Base-by-base conservation (phyloP, 2,797 vertebrate genomes). In the Alosa sapidissima region DNA sequence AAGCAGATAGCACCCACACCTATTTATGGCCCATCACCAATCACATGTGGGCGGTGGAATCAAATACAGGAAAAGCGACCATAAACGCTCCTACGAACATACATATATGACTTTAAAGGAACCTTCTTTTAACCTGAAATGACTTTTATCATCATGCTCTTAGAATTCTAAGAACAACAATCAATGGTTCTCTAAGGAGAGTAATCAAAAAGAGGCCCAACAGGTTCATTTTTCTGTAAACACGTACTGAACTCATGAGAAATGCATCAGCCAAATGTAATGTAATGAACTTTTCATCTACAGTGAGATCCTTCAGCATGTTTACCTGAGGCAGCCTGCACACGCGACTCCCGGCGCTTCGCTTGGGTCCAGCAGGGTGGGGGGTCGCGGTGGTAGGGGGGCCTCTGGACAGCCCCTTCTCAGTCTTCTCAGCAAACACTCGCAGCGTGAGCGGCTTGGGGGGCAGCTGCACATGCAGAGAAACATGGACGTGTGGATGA, bases 381-480 rank as follows among this genome's bases (percentile, higher is more conserved):
- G 91, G 81, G 47, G 87, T 49, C 6, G 91, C 86, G n/a, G 87
- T 52, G 7, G 89, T 36, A 2, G 86, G 87, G 8, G 89, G 47
- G 16, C 87, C 82, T 45, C 84, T 91, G 65, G 88, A 83, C 16
- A 83, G 87, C 81, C 87, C 92, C 82, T 60, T 89, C 10, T 89
- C 91, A 83, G 85, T 91, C 89, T 90, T 92, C 81, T 87, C 91
- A 9, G 85, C 24, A 51, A 91, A 93, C 60, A 85, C 90, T 19
- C 90, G 92, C 85, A 98, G 87, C 1, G 95, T 97, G 54, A 93
- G 92, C 82, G 96, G 96, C 90, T 98, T 99, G 4, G 94, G 94
- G 54, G 96, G 95, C 82, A 96, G 93, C 98, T 99, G 86, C 55
- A 91, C 33, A 82, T 21, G 87, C 54, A 90, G 60, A 62, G 6